Evolutionary conservation across 2,113 vertebrate species (phyloP).

Genomic region (Hippocampus mohnikei): DNA sequence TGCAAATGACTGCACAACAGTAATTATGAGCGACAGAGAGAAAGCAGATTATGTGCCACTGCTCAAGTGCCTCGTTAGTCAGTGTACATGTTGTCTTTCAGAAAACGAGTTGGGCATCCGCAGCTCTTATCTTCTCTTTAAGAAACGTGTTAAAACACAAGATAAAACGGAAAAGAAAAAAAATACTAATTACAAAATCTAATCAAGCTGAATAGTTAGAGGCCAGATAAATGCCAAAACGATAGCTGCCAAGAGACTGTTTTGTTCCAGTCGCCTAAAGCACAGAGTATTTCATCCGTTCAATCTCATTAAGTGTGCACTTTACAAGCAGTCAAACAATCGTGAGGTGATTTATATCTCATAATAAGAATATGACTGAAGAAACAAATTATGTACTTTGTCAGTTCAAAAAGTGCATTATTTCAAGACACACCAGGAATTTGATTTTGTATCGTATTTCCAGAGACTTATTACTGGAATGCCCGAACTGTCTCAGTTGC

Average conservation of each 20-base stretch:
- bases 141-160: conserved; percentile 20
- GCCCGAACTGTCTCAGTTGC: background rate
- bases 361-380: conserved; percentile 9
- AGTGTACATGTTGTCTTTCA: conserved; percentile 10
- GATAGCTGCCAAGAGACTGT: conserved; percentile 13
- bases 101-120: conserved; percentile 22
- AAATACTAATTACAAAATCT: conserved; percentile 51
- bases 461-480: background rate
- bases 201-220: conserved; percentile 33
- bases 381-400: conserved; percentile 21
- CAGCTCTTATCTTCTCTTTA: conserved; percentile 20
- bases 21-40: background rate
- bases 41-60: conserved; percentile 13
- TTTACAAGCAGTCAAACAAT: conserved; percentile 2
- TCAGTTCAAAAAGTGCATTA: background rate
- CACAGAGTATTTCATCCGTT: conserved; percentile 9
- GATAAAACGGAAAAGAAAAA: conserved; percentile 33
- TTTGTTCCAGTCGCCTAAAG: conserved; percentile 8
- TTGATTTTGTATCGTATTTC: conserved; percentile 14
- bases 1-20: background rate
- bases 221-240: conserved; percentile 36
- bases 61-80: conserved; percentile 31
- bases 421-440: background rate
- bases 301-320: background rate
- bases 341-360: conserved; percentile 15